phyloP scores from a whole-genome alignment of 2,113 vertebrate species.

The Strigops habroptila region DNA sequence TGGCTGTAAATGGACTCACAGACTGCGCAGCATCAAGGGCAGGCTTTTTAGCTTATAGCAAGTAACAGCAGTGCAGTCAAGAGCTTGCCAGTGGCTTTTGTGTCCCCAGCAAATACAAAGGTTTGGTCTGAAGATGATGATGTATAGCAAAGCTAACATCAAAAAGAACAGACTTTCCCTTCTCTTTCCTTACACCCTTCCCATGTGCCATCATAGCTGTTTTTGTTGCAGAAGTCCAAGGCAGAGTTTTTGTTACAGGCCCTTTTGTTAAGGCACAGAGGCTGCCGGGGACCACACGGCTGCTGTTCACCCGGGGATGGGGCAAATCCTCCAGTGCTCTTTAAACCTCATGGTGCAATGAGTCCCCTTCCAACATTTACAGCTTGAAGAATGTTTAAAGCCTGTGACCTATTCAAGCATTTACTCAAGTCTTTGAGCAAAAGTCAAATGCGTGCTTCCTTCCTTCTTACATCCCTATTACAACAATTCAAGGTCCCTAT shows the following conservation, averaged over 20 bases:
- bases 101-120: not conserved
- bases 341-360: not conserved
- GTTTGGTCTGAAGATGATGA: not conserved
- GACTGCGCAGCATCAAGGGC: not conserved
- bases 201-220: accelerated
- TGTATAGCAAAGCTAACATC: not conserved
- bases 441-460: not conserved
- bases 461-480: not conserved
- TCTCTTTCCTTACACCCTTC: not conserved
- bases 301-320: not conserved
- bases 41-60: not conserved
- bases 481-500: not conserved
- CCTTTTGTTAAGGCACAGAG: accelerated
- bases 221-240: not conserved
- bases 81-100: not conserved
- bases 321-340: not conserved
- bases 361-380: not conserved
- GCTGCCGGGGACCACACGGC: not conserved
- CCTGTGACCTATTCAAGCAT: not conserved
- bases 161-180: not conserved
- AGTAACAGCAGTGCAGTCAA: not conserved
- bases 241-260: not conserved
- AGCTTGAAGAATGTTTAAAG: not conserved
- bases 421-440: not conserved
- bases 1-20: not conserved